Percentiles rank a stretch among this genome's conserved stretches.
phyloP scores from a whole-genome alignment of 2,888 invertebrate species.

The Sarcophaga rosellei region DNA sequence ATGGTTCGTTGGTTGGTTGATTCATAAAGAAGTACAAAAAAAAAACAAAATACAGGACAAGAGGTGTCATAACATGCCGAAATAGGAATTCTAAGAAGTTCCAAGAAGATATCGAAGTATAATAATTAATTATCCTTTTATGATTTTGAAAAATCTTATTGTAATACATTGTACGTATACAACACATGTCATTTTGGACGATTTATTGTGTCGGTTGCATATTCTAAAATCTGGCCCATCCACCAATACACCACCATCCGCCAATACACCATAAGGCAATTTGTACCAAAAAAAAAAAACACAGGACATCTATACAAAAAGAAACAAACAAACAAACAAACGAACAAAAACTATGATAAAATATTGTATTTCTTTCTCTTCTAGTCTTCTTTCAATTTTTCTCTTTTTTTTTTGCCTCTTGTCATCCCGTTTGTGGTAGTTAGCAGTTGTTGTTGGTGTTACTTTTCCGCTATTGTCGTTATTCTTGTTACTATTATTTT shows the following conservation, averaged over 20 bases:
- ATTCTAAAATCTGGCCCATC: no score
- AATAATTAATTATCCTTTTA: no score
- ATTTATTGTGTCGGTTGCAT: no score
- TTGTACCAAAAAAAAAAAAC: background rate
- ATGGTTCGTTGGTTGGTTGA: background rate
- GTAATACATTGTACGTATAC: no score
- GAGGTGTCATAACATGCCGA: conserved; percentile 22
- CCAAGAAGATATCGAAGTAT: no score
- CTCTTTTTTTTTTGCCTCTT: conserved; percentile 13
- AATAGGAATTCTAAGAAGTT: no score
- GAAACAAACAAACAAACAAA: conserved; percentile 13
- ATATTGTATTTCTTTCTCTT: conserved; percentile 20
- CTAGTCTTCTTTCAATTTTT: background rate
- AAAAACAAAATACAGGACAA: conserved; percentile 18
- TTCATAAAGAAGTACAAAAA: conserved; percentile 1
- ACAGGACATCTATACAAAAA: conserved; percentile 22
- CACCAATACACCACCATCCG: no score
- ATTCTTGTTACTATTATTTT: conserved; percentile 15
- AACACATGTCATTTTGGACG: no score
- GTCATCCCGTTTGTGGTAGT: conserved; percentile 11
- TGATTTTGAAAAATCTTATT: no score
- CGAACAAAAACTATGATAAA: conserved; percentile 36
- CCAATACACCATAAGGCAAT: no score
- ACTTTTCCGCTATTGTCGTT: conserved; percentile 14
- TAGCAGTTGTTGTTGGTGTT: conserved; percentile 29